These are phyloP conservation scores for Drosophila lutescens DNA, from an alignment of 2,888 invertebrate species.

Conservation along the genomic window DNA sequence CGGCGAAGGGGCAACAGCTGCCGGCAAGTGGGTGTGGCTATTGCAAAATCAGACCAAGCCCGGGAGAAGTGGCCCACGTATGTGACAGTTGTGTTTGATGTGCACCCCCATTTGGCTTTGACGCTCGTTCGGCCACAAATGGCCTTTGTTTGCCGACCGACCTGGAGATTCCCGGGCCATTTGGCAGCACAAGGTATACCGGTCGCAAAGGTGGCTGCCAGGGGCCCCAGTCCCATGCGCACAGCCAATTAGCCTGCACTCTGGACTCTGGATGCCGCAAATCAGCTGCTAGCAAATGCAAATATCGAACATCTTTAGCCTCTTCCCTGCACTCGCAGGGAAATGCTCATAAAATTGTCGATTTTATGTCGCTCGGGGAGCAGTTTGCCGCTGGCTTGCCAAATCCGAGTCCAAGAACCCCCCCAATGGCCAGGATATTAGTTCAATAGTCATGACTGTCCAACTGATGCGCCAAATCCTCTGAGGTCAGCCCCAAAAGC, in stretches of 20 bases:
- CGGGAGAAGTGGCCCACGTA: neutral
- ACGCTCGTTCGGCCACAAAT: slow-evolving; percentile 32
- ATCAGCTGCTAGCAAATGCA: slow-evolving; percentile 5
- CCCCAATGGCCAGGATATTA: slow-evolving; percentile 57
- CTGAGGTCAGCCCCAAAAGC: slow-evolving; percentile 67
- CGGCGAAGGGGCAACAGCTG: slow-evolving; percentile 49
- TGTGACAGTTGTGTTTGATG: slow-evolving; percentile 61
- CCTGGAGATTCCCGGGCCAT: neutral
- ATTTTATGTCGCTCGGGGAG: slow-evolving; percentile 70
- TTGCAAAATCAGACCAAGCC: neutral
- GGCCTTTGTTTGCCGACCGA: slow-evolving; percentile 18
- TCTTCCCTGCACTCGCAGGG: neutral
- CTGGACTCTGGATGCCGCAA: slow-evolving; percentile 17
- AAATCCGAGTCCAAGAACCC: slow-evolving; percentile 29
- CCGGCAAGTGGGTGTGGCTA: neutral
- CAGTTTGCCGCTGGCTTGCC: slow-evolving; percentile 44
- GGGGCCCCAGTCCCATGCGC: neutral
- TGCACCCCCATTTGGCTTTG: slow-evolving; percentile 57
- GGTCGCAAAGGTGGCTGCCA: neutral
- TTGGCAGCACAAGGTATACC: neutral
- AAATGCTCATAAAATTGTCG: slow-evolving; percentile 61
- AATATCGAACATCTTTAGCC: slow-evolving; percentile 9
- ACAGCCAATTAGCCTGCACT: slow-evolving; percentile 44
- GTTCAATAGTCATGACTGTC: slow-evolving; percentile 64
- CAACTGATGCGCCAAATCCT: slow-evolving; percentile 60